Evolutionary conservation across 2,113 vertebrate genomes (phyloP), one percentile per base, ranked within the genome.

Genomic region (Tor tambroides): DNA sequence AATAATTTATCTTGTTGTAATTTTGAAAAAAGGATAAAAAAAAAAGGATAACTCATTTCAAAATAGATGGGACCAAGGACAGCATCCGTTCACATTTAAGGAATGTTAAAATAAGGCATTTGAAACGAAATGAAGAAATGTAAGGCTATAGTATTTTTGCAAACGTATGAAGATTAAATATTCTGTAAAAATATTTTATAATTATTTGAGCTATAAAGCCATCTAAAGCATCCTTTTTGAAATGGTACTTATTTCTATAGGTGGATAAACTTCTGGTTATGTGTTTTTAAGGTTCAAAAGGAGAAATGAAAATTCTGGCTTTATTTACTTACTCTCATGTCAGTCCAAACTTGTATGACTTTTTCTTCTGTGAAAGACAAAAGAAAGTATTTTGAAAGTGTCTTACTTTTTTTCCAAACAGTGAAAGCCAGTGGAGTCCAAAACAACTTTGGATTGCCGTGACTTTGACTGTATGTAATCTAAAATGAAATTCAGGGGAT

Each of bases 1-100:
- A 72, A 72, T 72, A 23, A 38, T 72, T 72, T 23, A 80, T 80
- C 28, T 59, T 80, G 11, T 54, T 56, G 51, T 38, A 38, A 59
- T 35, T 8, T 78, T 54, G 3, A 21, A 54, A 32, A 21, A 49
- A 28, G 5, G 17, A 76, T 15, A 15, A 49, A 32, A 23, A 54
- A 77, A 21, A 4, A 54, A 35, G 15, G 2, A 21, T 30, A 30
- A 72, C 19, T 38, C 5, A 6, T 41, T 41, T 41, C 9, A 23
- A 72, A 72, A 38, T 12, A 72, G 35, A 72, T 41, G 69, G 9
- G 15, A 21, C 4, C 15, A 78, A 30, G 76, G 46, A 78, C 75
- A 19, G 17, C 28, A 30, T 30, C 74, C 8, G 7, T 51, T 77
- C 15, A 12, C 26, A 78, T 30, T 21, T 6, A 78, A 54, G 4